Conservation (phyloP, 2,113 vertebrate species). For the Festucalex cinctus region DNA sequence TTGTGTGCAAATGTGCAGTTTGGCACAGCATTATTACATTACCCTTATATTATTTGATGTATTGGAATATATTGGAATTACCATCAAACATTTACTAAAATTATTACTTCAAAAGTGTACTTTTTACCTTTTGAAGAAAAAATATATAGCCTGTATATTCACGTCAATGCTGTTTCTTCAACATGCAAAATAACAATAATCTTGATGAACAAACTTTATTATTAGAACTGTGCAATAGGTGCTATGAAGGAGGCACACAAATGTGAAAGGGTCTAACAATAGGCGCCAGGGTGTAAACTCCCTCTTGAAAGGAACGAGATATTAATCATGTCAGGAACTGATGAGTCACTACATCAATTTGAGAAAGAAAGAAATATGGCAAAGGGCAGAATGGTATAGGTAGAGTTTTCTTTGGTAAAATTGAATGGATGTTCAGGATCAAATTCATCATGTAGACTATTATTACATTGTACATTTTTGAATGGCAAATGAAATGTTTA, state of each 20-base stretch:
- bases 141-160: too few species aligned
- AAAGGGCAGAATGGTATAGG: constrained; percentile 1
- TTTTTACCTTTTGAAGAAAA: neutral
- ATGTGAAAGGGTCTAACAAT: neutral
- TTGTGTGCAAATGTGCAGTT: too few species aligned
- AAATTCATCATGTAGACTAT: too few species aligned
- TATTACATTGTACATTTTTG: too few species aligned
- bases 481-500: too few species aligned
- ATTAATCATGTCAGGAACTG: neutral
- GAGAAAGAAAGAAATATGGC: neutral
- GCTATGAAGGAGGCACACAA: constrained; percentile 16
- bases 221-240: constrained; percentile 16
- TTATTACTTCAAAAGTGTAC: neutral
- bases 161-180: neutral
- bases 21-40: too few species aligned
- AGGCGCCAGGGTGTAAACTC: constrained; percentile 27
- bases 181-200: neutral
- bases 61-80: too few species aligned
- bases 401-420: neutral
- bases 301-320: constrained; percentile 3
- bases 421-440: neutral
- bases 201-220: neutral
- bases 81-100: too few species aligned
- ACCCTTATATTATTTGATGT: too few species aligned
- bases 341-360: constrained; percentile 25